Conservation (phyloP, 2,888 invertebrate genomes). For the Drosophila rubida region DNA sequence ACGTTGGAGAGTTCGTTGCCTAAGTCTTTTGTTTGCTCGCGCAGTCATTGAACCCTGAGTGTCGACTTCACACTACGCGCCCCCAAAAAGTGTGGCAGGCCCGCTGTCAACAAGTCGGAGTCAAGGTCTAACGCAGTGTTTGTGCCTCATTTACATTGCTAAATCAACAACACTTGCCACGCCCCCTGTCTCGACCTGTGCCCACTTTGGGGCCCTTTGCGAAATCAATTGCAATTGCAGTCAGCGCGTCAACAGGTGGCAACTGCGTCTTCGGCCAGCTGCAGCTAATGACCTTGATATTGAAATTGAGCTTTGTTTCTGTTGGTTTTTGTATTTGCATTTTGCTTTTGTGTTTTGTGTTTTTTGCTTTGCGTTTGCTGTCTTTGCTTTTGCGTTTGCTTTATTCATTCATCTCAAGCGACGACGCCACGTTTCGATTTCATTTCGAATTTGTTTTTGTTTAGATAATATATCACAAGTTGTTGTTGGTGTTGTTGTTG, state of each 20-base stretch:
- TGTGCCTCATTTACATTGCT: conserved; percentile 64
- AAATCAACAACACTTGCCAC: conserved; percentile 24
- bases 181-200: background rate
- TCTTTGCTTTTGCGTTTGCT: conserved; percentile 44
- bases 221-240: conserved; percentile 43
- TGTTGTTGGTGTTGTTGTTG: conserved; percentile 29
- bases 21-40: conserved; percentile 73
- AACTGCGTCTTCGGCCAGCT: conserved; percentile 55
- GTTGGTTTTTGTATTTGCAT: conserved; percentile 11
- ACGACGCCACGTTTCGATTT: conserved; percentile 66
- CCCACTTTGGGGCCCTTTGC: conserved; percentile 14
- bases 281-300: conserved; percentile 82
- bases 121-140: background rate
- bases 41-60: conserved; percentile 63
- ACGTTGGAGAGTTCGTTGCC: conserved; percentile 67
- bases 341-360: conserved; percentile 35
- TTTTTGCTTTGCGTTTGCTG: conserved; percentile 24
- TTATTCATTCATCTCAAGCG: conserved; percentile 67
- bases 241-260: conserved; percentile 54
- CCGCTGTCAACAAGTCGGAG: background rate
- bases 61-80: background rate
- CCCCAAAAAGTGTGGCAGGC: conserved; percentile 24
- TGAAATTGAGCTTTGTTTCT: conserved; percentile 78
- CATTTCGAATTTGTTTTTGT: conserved; percentile 67
- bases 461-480: conserved; percentile 70